Evolutionary conservation across 2,797 vertebrate genomes (phyloP), one percentile per base, ranked within the genome.

Genomic region (Clarias fuscus): DNA sequence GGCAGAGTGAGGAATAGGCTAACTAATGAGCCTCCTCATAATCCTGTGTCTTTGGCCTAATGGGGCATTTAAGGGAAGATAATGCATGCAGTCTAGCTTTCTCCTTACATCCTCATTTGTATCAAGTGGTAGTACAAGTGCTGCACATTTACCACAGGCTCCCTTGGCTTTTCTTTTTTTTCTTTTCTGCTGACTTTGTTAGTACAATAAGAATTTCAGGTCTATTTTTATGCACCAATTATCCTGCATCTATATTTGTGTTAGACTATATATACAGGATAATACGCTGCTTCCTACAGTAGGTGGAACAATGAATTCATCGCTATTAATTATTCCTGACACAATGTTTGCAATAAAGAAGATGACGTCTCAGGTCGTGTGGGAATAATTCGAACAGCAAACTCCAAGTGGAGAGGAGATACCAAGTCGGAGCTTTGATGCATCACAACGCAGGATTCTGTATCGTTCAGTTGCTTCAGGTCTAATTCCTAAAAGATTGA

Each of bases 11-110:
- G 92, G 90, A 94, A 94, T 93, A 92, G 92, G 86, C 89, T 91
- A 90, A 93, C 93, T 95, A 96, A 96, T 94, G 95, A 95, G 94
- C 89, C 93, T 92, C 90, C 93, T 93, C 93, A 94, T 94, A 94
- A 95, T 95, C 94, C 94, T 94, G 93, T 95, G 93, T 92, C 92
- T 93, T 88, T 33, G 87, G 91, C 92, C 93, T 95, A 95, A 95
- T 95, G 94, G 94, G 93, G 92, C 95, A 94, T 95, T 95, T 94
- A 95, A 94, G 92, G 91, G 90, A 93, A 94, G 95, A 94, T 94
- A 93, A 95, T 95, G 93, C 94, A 92, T 92, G 91, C 92, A 94
- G 92, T 93, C 91, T 92, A 93, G 92, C 93, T 93, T 90, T 93
- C 93, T 93, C 91, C 91, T 95, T 93, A 93, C 93, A 90, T 93